These are phyloP conservation scores for Donacobius atricapilla DNA, from an alignment of 2,113 vertebrate species.

Conservation along the genomic window DNA sequence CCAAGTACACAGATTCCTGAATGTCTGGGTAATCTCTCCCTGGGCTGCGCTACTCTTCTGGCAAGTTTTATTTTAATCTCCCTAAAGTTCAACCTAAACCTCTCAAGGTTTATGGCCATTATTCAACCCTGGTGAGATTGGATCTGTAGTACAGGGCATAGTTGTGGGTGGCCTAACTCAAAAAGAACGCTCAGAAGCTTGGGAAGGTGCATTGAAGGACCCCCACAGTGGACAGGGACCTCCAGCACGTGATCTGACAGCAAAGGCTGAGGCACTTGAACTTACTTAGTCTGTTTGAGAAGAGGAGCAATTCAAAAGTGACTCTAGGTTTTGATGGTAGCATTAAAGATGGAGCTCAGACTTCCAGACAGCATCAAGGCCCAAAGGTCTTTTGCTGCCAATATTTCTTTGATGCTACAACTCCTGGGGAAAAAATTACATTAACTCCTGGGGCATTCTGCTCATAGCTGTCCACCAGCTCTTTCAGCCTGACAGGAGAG, in stretches of 20 bases:
- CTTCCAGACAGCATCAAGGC: neutral
- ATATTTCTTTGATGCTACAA: neutral
- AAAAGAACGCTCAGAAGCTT: neutral
- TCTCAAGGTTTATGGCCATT: neutral
- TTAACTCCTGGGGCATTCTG: neutral
- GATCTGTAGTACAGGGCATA: neutral
- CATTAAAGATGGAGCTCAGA: neutral
- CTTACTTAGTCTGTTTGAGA: neutral
- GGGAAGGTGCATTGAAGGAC: neutral
- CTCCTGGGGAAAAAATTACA: fast-evolving
- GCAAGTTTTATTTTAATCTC: neutral
- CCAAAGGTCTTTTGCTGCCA: neutral
- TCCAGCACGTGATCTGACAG: fast-evolving
- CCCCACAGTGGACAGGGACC: neutral
- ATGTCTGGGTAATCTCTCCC: neutral
- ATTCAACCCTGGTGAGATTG: neutral
- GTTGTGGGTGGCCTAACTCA: neutral
- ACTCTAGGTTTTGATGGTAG: neutral
- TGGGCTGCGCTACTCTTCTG: neutral
- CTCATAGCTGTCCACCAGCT: neutral
- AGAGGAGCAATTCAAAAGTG: neutral
- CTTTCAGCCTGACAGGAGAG: neutral
- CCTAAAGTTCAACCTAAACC: neutral
- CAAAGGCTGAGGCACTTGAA: neutral
- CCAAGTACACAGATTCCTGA: neutral